Percentiles rank a stretch among this genome's conserved stretches.
phyloP scores from a whole-genome alignment of 1,140 invertebrate genomes.

The Apis mellifera region Amel_HAv3.1 CM009939.2:8163501-8164000 shows the following conservation, averaged over 20 bases:
- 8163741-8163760: slow-evolving; percentile 46
- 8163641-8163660: background rate
- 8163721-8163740: slow-evolving; percentile 12
- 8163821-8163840: background rate
- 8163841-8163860: background rate
- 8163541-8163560: background rate
- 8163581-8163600: background rate
- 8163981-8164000: no score
- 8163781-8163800: background rate
- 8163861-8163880: slow-evolving; percentile 3
- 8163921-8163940: slow-evolving; percentile 14
- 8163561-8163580: slow-evolving; percentile 6
- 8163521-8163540: background rate
- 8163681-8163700: slow-evolving; percentile 14
- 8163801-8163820: background rate
- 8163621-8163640: background rate
- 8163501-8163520: background rate
- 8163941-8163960: background rate
- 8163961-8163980: no score
- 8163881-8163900: background rate
- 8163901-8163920: background rate
- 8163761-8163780: slow-evolving; percentile 44
- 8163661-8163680: background rate
- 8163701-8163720: no score
- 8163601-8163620: slow-evolving; percentile 1